Percentiles rank a stretch among this genome's conserved stretches.
Evolutionary conservation across 2,888 invertebrate genomes (phyloP).

Genomic region (Morinoia aosen): DNA sequence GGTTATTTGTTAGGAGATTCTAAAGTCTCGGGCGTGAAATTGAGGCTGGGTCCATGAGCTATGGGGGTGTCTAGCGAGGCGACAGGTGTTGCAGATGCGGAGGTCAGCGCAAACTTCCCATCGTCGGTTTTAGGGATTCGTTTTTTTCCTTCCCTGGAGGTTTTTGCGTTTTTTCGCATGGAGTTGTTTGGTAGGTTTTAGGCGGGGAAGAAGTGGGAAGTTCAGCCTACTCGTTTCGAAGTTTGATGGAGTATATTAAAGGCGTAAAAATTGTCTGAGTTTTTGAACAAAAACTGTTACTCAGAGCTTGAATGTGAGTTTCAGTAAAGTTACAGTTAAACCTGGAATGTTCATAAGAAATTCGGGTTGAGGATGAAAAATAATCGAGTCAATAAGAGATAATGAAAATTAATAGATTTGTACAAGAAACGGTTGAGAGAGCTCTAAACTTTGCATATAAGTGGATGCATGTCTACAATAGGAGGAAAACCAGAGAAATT

Average conservation of each 20-base stretch:
- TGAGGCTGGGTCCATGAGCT: conserved; percentile 45
- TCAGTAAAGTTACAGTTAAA: background rate
- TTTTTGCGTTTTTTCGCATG: background rate
- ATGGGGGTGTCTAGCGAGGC: conserved; percentile 41
- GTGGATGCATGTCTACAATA: background rate
- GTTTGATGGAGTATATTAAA: background rate
- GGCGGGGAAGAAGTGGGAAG: background rate
- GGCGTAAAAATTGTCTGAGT: background rate
- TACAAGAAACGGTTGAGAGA: background rate
- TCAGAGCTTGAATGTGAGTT: background rate
- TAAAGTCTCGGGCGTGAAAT: conserved; percentile 52
- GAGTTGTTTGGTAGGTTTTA: background rate
- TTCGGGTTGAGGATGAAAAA: background rate
- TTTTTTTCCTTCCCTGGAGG: background rate
- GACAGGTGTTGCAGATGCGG: conserved; percentile 46
- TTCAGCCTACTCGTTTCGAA: background rate
- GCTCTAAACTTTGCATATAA: background rate
- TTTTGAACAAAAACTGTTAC: background rate
- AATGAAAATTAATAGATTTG: background rate
- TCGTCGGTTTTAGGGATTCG: conserved; percentile 6
- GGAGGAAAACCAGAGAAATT: background rate
- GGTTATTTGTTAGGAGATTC: conserved; percentile 51
- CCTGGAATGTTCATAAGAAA: background rate
- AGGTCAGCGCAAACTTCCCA: conserved; percentile 46
- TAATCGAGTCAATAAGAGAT: background rate